Evolutionary conservation across 2,888 invertebrate genomes (phyloP).

Genomic region (Erebia epiphron): DNA sequence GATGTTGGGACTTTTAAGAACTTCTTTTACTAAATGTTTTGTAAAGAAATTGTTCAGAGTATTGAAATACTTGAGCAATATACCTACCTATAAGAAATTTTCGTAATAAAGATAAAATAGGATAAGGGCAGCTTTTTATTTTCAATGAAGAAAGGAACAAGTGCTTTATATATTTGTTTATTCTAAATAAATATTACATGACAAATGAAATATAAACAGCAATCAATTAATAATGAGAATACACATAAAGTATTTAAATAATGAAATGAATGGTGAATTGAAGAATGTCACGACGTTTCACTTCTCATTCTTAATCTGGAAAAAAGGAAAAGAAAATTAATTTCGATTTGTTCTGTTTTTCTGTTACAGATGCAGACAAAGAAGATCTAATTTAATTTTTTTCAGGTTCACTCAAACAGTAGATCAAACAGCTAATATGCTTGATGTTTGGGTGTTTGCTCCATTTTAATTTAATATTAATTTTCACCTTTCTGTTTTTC

Average conservation of each 20-base stretch:
- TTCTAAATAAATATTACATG: conserved; percentile 57
- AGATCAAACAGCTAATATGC: conserved; percentile 45
- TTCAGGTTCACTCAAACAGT: conserved; percentile 71
- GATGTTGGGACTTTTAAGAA: conserved; percentile 44
- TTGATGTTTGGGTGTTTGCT: conserved; percentile 73
- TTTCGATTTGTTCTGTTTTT: conserved; percentile 72
- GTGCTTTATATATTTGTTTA: conserved; percentile 52
- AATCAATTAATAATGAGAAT: conserved; percentile 44
- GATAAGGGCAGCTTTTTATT: conserved; percentile 70
- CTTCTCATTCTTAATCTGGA: conserved; percentile 69
- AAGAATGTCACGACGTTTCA: conserved; percentile 45
- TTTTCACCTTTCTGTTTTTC: conserved; percentile 82
- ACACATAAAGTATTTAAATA: conserved; percentile 28
- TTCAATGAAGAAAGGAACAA: conserved; percentile 48
- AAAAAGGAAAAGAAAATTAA: conserved; percentile 65
- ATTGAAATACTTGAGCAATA: conserved; percentile 19
- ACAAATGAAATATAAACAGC: conserved; percentile 55
- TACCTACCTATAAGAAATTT: conserved; percentile 46
- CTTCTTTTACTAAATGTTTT: conserved; percentile 39
- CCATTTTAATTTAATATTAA: conserved; percentile 56
- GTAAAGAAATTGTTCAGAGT: conserved; percentile 33
- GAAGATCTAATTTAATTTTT: conserved; percentile 73
- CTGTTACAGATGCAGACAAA: conserved; percentile 75
- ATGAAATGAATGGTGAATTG: conserved; percentile 32
- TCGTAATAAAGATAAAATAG: conserved; percentile 67